Evolutionary conservation across 2,888 invertebrate genomes (phyloP), one percentile per base, ranked within the genome.

Genomic region (Serrognathus titanus): DNA sequence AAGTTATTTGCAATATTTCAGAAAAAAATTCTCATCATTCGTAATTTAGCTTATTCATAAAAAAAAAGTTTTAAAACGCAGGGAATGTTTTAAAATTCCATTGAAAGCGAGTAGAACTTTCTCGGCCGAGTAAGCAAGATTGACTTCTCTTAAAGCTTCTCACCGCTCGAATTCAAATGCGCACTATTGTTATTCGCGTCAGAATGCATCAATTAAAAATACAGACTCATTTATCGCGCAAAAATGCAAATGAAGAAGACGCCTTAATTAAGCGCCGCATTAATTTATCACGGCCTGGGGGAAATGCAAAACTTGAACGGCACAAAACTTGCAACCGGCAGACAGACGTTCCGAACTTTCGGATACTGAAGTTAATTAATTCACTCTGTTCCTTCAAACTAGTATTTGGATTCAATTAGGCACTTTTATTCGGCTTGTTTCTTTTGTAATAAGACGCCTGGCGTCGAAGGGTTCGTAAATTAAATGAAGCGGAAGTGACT

Each of bases 181-280:
- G 24, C 24, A 31, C 24, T 31, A 16, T 43, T 16, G 9, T 43
- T 43, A 43, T 43, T 10, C 20, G 43, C 43, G 20, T 43, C 43
- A 43, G 20, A 43, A 43, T 43, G 43, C 43, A 16, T 16, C 11
- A 43, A 43, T 43, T 43, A 43, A 43, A 43, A 43, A 43, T 16
- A 43, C 43, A 43, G 43, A 43, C 43, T 16, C 11, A 43, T 43
- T 43, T 43, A 43, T 13, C 16, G 43, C 20, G 43, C 16, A 43
- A 16, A 49, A 49, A 49, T 35, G 38, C 12, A 49, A 37, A 46
- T 16, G 46, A 53, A 50, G 24, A 20, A 37, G 45, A 45, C 13
- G 16, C 46, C 45, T 47, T 53, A 53, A 53, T 53, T 53, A 53
- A 53, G 38, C 24, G 46, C 13, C 35, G 46, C 46, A 46, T 46